These are phyloP conservation scores for Thaumatotibia leucotreta DNA, from an alignment of 1,140 invertebrate species.

Conservation along the genomic window DNA sequence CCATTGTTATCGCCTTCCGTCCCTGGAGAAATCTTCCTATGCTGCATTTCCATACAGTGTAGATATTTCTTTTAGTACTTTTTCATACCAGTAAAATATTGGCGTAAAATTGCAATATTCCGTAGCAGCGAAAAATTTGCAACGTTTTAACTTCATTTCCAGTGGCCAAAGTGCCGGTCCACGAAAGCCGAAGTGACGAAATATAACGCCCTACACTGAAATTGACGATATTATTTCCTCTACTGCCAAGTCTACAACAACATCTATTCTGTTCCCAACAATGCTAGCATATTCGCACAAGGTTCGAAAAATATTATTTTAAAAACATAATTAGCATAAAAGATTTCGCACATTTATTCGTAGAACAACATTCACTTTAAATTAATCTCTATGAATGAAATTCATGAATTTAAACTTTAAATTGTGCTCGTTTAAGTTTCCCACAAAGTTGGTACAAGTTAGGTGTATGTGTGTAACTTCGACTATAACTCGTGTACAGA, in stretches of 20 bases:
- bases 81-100: conserved; percentile 17
- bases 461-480: conserved; percentile 16
- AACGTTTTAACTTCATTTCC: neutral
- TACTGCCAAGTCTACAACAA: too few species aligned
- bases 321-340: too few species aligned
- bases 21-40: conserved; percentile 36
- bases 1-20: conserved; percentile 55
- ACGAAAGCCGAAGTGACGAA: neutral
- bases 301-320: too few species aligned
- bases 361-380: neutral
- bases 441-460: conserved; percentile 16
- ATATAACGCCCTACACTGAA: too few species aligned
- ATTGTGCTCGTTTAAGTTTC: conserved; percentile 32
- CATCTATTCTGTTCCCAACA: too few species aligned
- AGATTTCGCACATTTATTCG: neutral
- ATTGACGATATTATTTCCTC: too few species aligned
- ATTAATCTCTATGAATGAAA: conserved; percentile 15
- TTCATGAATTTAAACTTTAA: conserved; percentile 28
- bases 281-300: too few species aligned
- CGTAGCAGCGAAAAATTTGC: neutral
- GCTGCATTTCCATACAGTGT: conserved; percentile 30
- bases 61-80: conserved; percentile 11
- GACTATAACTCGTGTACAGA: conserved; percentile 18
- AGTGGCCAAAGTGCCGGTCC: neutral
- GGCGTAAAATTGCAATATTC: neutral